A percentile compares a stretch with the other conserved stretches of the same genome.
phyloP scores from a whole-genome alignment of 2,113 vertebrate species.

The Chamaea fasciata region DNA sequence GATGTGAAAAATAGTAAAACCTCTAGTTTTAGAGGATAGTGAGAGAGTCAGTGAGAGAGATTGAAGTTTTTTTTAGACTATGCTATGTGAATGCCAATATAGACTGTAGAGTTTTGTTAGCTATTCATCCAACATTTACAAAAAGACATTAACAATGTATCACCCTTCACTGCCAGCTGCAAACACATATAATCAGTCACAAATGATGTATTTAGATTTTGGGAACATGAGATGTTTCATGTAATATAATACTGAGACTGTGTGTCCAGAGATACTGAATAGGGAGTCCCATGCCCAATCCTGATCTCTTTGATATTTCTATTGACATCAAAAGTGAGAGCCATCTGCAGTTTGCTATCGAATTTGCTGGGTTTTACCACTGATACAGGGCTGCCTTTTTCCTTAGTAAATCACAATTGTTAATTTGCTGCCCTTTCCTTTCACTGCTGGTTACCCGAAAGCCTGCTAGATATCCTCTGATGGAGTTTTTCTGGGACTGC shows the following conservation, averaged over 20 bases:
- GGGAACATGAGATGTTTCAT: slow-evolving; percentile 58
- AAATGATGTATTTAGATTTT: slow-evolving; percentile 72
- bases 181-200: slow-evolving; percentile 67
- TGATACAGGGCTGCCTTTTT: background rate
- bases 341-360: slow-evolving; percentile 26
- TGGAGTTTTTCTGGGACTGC: background rate
- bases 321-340: background rate
- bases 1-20: slow-evolving; percentile 65
- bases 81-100: slow-evolving; percentile 61
- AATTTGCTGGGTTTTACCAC: slow-evolving; percentile 20
- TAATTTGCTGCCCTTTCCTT: slow-evolving; percentile 34
- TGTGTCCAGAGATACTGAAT: slow-evolving; percentile 29
- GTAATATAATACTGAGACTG: slow-evolving; percentile 58
- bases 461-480: background rate
- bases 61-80: slow-evolving; percentile 61
- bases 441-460: background rate
- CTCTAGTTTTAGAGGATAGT: slow-evolving; percentile 40
- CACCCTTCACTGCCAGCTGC: slow-evolving; percentile 62
- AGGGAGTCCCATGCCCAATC: background rate
- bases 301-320: slow-evolving; percentile 2
- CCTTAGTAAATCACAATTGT: background rate
- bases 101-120: slow-evolving; percentile 63
- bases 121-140: slow-evolving; percentile 62
- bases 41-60: slow-evolving; percentile 14
- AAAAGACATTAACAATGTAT: slow-evolving; percentile 68